A percentile compares a stretch with the other conserved stretches of the same genome.
Evolutionary conservation across 2,888 invertebrate genomes (phyloP).

Genomic region (Zele albiditarsus): DNA sequence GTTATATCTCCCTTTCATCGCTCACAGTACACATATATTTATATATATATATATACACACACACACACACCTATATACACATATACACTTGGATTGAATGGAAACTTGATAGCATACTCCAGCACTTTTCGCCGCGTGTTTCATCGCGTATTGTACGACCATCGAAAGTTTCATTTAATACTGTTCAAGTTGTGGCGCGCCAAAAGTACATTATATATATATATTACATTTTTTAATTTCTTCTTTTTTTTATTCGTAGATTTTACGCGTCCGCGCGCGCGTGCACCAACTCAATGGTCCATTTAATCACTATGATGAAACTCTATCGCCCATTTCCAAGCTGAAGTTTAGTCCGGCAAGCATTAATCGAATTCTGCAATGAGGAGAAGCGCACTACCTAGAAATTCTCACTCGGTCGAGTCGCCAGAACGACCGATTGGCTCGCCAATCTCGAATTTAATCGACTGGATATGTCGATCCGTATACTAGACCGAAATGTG

Average conservation of each 20-base stretch:
- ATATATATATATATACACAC: too few species aligned
- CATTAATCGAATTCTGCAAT: constrained; percentile 8
- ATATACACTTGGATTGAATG: constrained; percentile 10
- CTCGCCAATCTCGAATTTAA: constrained; percentile 49
- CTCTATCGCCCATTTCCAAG: neutral
- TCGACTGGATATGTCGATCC: constrained; percentile 43
- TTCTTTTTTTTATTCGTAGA: neutral
- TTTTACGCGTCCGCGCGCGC: neutral
- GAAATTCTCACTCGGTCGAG: constrained; percentile 27
- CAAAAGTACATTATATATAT: neutral
- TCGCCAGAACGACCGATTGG: constrained; percentile 37
- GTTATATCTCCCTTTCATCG: constrained; percentile 2
- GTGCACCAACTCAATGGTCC: neutral
- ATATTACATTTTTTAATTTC: neutral
- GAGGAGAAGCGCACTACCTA: constrained; percentile 9
- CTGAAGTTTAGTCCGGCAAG: neutral
- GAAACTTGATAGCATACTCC: constrained; percentile 9
- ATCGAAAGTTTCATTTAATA: neutral
- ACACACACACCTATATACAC: neutral
- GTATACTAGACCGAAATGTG: neutral
- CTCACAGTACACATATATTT: neutral
- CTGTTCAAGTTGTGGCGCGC: neutral
- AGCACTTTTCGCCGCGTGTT: constrained; percentile 20
- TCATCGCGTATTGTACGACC: neutral
- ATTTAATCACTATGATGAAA: neutral